Conservation (phyloP, 2,113 vertebrate genomes). For the Hemiscyllium ocellatum region DNA sequence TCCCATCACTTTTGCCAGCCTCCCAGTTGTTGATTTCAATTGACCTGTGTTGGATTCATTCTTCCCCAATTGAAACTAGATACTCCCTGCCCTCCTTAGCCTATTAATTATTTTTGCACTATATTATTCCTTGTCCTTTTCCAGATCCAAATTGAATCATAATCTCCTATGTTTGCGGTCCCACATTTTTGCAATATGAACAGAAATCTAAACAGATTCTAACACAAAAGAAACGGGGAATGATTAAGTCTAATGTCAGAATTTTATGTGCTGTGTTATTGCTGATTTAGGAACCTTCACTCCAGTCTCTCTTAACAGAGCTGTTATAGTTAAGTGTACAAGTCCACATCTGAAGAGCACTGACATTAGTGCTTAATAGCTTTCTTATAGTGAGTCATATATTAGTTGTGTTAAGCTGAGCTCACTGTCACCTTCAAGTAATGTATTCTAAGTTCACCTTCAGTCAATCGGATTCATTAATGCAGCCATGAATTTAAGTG, state of each 20-base stretch:
- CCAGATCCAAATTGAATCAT: neutral
- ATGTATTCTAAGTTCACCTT: neutral
- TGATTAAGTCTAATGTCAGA: neutral
- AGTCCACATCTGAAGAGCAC: neutral
- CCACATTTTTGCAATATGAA: neutral
- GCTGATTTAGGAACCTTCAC: neutral
- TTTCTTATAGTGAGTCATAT: neutral
- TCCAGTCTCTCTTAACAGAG: neutral
- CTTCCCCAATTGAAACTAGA: neutral
- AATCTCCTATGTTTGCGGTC: neutral
- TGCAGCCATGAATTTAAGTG: neutral
- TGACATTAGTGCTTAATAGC: neutral
- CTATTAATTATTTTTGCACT: neutral
- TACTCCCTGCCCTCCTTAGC: no score
- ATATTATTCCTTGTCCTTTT: neutral
- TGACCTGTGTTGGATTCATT: neutral
- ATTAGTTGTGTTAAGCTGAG: conserved; percentile 3
- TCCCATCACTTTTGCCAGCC: no score
- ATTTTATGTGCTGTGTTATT: neutral
- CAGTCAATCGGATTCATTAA: neutral
- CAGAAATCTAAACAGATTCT: neutral
- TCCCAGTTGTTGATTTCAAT: neutral
- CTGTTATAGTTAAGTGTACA: neutral
- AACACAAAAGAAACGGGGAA: neutral
- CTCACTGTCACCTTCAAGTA: neutral